Conservation (phyloP, 2,113 vertebrate species). For the Oncorhynchus clarkii region DNA sequence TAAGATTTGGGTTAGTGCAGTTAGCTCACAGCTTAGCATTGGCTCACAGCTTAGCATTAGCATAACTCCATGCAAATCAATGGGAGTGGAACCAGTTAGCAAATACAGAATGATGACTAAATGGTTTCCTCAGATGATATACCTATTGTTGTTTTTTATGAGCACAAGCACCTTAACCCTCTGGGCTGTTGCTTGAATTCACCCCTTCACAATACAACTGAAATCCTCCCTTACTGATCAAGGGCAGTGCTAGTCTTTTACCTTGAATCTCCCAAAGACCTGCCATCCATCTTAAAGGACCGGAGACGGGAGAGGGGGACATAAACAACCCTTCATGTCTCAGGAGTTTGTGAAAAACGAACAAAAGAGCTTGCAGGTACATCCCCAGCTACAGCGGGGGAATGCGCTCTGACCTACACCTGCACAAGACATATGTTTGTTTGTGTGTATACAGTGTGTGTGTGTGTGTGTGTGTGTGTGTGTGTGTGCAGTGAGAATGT, state of each 20-base stretch:
- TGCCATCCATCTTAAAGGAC: constrained; percentile 46
- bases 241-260: constrained; percentile 34
- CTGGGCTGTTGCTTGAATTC: constrained; percentile 15
- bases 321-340: constrained; percentile 62
- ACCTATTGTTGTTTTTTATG: not conserved
- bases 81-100: not conserved
- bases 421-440: not conserved
- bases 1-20: no score
- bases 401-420: constrained; percentile 52
- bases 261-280: constrained; percentile 37
- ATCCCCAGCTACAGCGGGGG: constrained; percentile 56
- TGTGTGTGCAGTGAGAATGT: constrained; percentile 18
- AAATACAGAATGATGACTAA: not conserved
- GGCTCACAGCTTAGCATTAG: not conserved
- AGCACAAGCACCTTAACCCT: not conserved
- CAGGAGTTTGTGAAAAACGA: constrained; percentile 67
- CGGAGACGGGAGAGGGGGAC: constrained; percentile 52
- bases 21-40: not conserved
- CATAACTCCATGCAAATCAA: not conserved
- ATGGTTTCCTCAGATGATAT: not conserved
- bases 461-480: not conserved
- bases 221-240: constrained; percentile 17
- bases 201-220: not conserved
- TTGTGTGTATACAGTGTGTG: not conserved
- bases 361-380: constrained; percentile 67